Evolutionary conservation across 2,797 vertebrate species (phyloP).

Genomic region (Helarctos malayanus): DNA sequence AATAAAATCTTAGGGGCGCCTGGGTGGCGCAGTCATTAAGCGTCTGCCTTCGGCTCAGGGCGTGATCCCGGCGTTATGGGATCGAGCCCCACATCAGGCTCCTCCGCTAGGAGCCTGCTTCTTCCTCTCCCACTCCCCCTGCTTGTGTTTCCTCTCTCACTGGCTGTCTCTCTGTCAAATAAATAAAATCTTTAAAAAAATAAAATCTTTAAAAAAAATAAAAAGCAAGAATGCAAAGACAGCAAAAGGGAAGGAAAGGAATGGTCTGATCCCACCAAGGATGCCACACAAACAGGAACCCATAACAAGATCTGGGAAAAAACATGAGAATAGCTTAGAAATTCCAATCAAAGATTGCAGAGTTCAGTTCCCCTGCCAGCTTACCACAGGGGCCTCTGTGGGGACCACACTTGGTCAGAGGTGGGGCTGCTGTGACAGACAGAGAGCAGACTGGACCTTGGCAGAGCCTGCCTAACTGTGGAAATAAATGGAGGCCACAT

Average conservation of each 20-base stretch:
- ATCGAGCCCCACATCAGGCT: no score
- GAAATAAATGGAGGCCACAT: no score
- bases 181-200: not conserved
- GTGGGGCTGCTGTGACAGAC: not conserved
- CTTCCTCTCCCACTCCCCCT: no score
- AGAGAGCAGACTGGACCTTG: no score
- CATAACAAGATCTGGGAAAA: not conserved
- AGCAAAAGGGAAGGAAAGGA: no score
- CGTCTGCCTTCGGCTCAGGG: no score
- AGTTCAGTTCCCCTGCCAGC: not conserved
- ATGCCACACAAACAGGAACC: not conserved
- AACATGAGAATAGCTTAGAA: not conserved
- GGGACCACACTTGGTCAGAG: not conserved
- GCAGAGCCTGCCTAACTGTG: not conserved
- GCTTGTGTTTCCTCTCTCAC: no score
- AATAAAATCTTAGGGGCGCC: not conserved
- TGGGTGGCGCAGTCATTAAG: no score
- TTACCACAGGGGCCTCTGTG: not conserved
- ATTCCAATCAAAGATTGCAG: no score
- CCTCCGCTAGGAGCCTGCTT: no score
- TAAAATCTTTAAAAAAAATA: not conserved
- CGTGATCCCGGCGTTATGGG: no score
- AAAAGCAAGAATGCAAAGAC: not conserved
- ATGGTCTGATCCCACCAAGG: not conserved
- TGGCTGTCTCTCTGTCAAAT: no score